Conservation (phyloP, 2,797 vertebrate species). For the Phataginus tetradactyla region DNA sequence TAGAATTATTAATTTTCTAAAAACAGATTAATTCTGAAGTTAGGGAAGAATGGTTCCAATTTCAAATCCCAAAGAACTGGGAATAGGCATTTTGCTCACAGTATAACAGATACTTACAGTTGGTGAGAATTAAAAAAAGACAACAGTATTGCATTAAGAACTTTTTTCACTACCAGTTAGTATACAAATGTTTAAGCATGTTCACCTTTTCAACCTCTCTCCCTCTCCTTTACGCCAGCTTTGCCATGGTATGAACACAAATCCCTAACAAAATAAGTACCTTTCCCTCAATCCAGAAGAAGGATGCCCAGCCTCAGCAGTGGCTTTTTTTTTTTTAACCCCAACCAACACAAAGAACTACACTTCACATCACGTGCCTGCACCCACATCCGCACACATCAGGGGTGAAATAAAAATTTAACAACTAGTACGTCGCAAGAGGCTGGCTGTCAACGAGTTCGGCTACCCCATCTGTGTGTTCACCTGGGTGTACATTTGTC, state of each 20-base stretch:
- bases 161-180: neutral
- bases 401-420: neutral
- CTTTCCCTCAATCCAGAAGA: neutral
- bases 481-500: neutral
- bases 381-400: neutral
- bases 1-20: slow-evolving; percentile 36
- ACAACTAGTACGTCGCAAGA: neutral
- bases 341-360: neutral
- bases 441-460: too few relatives aligned
- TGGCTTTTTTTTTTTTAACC: neutral
- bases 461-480: neutral
- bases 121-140: neutral
- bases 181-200: neutral
- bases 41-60: neutral
- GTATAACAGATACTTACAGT: neutral
- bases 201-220: neutral
- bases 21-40: neutral
- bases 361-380: neutral
- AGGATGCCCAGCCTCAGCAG: neutral
- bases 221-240: neutral
- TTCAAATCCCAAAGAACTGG: neutral
- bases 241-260: neutral
- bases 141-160: neutral
- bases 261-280: neutral
- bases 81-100: neutral